A percentile compares a stretch with the other conserved stretches of the same genome.
These are phyloP conservation scores for Quiscalus mexicanus DNA, from an alignment of 2,113 vertebrate species.

Conservation along the genomic window DNA sequence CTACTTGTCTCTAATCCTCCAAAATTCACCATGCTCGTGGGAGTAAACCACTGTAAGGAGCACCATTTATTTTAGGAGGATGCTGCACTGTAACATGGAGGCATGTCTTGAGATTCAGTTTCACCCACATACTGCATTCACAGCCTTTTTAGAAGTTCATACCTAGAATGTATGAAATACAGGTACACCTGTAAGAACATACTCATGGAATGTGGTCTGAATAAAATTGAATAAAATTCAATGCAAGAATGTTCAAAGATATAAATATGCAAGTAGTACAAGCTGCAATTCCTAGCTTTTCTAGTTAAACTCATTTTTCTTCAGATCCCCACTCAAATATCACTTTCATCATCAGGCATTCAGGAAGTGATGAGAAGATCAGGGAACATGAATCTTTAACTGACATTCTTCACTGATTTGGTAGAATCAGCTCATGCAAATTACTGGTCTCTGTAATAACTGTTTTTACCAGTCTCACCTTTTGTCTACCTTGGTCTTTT, in stretches of 20 bases:
- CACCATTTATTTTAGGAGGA: background rate
- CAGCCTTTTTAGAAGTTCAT: background rate
- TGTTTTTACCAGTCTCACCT: background rate
- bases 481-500: background rate
- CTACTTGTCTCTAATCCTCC: background rate
- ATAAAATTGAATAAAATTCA: background rate
- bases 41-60: background rate
- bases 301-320: conserved; percentile 23
- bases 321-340: conserved; percentile 1
- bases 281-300: background rate
- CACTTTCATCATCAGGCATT: conserved; percentile 36
- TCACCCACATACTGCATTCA: background rate
- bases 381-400: conserved; percentile 36
- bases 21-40: fast-evolving
- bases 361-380: conserved; percentile 9
- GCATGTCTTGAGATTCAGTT: background rate
- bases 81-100: background rate
- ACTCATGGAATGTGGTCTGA: background rate
- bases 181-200: background rate
- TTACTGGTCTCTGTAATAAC: background rate
- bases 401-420: conserved; percentile 5
- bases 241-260: background rate
- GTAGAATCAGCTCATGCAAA: background rate
- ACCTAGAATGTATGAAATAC: background rate
- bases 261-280: conserved; percentile 32